phyloP scores from a whole-genome alignment of 2,797 vertebrate species.

The Chelon auratus region DNA sequence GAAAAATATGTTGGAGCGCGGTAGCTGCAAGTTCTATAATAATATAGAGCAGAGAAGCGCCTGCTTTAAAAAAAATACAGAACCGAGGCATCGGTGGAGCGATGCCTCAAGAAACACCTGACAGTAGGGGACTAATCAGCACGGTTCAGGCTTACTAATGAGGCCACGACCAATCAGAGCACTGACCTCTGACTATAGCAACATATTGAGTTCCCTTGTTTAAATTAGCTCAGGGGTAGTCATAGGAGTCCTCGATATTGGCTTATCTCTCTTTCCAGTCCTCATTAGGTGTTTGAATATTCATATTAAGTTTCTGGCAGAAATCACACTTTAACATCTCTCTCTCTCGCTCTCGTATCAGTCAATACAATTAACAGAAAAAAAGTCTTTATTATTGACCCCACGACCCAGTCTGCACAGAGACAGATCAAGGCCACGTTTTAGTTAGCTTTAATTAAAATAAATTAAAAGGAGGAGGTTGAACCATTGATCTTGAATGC shows the following conservation, averaged over 20 bases:
- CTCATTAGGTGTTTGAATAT: conserved; percentile 8
- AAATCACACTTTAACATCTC: background rate
- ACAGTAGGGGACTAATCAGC: background rate
- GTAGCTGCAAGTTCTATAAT: no score
- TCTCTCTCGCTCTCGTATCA: background rate
- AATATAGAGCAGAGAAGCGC: background rate
- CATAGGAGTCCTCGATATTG: background rate
- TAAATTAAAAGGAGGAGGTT: background rate
- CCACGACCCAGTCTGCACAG: no score
- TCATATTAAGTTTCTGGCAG: conserved; percentile 10
- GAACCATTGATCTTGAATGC: background rate
- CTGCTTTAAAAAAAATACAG: background rate
- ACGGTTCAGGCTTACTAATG: conserved; percentile 23
- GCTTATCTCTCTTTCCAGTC: conserved; percentile 11
- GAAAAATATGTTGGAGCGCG: no score
- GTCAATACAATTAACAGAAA: background rate
- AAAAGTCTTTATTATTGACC: background rate
- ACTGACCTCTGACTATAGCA: conserved; percentile 11
- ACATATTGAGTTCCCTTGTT: conserved; percentile 23
- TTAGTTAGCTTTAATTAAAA: background rate
- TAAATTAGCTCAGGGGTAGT: conserved; percentile 21
- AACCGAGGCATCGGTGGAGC: background rate
- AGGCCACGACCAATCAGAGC: background rate
- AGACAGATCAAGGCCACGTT: background rate
- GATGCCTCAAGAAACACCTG: background rate